Conservation (phyloP, 2,888 invertebrate genomes). For the Perdita meconis region DNA sequence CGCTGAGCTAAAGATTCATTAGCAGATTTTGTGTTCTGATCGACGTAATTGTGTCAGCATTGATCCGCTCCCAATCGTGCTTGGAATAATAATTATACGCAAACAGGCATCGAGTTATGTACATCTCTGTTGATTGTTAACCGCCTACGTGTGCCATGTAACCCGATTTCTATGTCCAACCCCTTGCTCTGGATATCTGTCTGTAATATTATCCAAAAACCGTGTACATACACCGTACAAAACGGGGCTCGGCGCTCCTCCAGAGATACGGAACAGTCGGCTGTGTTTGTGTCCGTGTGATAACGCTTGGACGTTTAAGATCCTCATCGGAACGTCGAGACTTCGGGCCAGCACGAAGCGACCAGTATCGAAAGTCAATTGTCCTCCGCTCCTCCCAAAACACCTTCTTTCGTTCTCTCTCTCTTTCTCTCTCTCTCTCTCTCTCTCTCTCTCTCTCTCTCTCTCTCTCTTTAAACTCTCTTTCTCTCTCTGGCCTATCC, state of each 20-base stretch:
- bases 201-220: slow-evolving; percentile 51
- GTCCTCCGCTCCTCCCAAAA: slow-evolving; percentile 22
- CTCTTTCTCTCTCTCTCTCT: slow-evolving; percentile 5
- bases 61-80: neutral
- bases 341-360: slow-evolving; percentile 48
- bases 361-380: slow-evolving; percentile 50
- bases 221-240: slow-evolving; percentile 56
- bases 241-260: slow-evolving; percentile 53
- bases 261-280: slow-evolving; percentile 59
- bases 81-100: slow-evolving; percentile 57
- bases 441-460: slow-evolving; percentile 21
- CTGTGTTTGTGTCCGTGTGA: slow-evolving; percentile 40
- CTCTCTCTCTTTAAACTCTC: slow-evolving; percentile 14
- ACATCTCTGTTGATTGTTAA: slow-evolving; percentile 78
- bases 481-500: slow-evolving; percentile 29
- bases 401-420: slow-evolving; percentile 17
- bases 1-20: too few species aligned
- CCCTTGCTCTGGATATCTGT: slow-evolving; percentile 62
- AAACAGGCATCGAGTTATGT: slow-evolving; percentile 51
- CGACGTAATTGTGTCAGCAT: too few species aligned
- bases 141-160: slow-evolving; percentile 78
- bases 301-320: slow-evolving; percentile 47
- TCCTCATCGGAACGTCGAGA: slow-evolving; percentile 47
- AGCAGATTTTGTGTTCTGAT: too few species aligned
- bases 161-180: slow-evolving; percentile 72